Percentiles rank a stretch among this genome's conserved stretches.
phyloP scores from a whole-genome alignment of 2,797 vertebrate genomes.

The Crocodylus rhombifer region DNA sequence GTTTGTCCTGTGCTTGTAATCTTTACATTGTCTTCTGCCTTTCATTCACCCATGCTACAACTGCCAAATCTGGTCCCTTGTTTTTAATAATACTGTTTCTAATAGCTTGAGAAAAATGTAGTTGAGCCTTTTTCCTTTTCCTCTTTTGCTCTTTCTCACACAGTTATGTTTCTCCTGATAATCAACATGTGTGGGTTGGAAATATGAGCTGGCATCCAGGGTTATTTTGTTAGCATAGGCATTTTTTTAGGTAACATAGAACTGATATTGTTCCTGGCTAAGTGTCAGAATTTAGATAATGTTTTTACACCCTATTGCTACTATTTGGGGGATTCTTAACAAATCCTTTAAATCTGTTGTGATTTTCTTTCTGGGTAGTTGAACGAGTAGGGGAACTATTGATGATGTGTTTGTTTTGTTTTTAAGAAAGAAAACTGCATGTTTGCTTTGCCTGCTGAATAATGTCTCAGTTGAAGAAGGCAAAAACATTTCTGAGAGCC shows the following conservation, averaged over 20 bases:
- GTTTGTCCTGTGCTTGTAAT: neutral
- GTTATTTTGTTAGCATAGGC: slow-evolving; percentile 45
- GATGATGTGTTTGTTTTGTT: neutral
- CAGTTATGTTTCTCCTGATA: slow-evolving; percentile 51
- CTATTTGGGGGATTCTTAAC: slow-evolving; percentile 12
- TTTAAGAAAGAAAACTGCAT: neutral
- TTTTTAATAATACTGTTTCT: neutral
- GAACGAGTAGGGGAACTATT: neutral
- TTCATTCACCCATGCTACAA: neutral
- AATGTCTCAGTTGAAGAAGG: neutral
- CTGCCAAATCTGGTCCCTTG: too few species aligned
- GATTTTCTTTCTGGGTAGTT: neutral
- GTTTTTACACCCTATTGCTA: slow-evolving; percentile 36
- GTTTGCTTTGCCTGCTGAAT: neutral
- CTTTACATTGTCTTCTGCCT: neutral
- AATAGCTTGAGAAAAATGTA: neutral
- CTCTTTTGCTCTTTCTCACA: neutral
- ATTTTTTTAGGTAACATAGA: slow-evolving; percentile 35
- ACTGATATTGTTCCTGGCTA: slow-evolving; percentile 3
- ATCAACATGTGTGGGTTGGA: slow-evolving; percentile 59
- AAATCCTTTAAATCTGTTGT: neutral
- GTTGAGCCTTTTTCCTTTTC: neutral
- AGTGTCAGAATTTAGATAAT: slow-evolving; percentile 40
- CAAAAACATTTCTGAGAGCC: neutral
- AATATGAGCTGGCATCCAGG: slow-evolving; percentile 37